Evolutionary conservation across 2,888 invertebrate species (phyloP).

Genomic region (Idaea straminata): DNA sequence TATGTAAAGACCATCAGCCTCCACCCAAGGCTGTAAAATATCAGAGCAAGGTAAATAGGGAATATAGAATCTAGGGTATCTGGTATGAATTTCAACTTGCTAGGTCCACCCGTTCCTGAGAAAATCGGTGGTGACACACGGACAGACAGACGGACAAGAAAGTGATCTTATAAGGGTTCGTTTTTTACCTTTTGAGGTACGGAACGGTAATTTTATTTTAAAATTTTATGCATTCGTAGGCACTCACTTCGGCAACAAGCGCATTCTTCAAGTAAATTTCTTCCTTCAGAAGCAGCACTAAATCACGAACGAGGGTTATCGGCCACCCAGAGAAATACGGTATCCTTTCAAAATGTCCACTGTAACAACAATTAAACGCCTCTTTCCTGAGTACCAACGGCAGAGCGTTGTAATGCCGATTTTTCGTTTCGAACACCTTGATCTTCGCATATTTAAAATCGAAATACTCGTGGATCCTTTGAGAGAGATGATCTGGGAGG

Average conservation of each 20-base stretch:
- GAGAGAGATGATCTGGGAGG: slow-evolving; percentile 31
- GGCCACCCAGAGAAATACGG: slow-evolving; percentile 42
- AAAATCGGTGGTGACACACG: no score
- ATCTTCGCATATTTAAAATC: slow-evolving; percentile 26
- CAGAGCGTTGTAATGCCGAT: slow-evolving; percentile 28
- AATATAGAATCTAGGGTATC: not conserved
- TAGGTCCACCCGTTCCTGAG: no score
- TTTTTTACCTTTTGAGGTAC: no score
- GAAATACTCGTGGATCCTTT: slow-evolving; percentile 31
- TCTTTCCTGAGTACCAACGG: slow-evolving; percentile 35
- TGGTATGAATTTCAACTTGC: no score
- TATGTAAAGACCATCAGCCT: slow-evolving; percentile 39
- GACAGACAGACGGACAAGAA: no score
- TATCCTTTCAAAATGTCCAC: slow-evolving; percentile 27
- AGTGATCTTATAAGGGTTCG: no score
- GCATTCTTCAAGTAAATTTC: slow-evolving; percentile 34
- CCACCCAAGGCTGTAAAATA: slow-evolving; percentile 28
- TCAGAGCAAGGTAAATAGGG: not conserved
- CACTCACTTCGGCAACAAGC: slow-evolving; percentile 36
- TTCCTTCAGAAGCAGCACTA: slow-evolving; percentile 30
- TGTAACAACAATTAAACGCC: slow-evolving; percentile 23
- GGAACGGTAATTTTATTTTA: no score
- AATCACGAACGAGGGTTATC: slow-evolving; percentile 23
- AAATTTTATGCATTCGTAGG: not conserved
- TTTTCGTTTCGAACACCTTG: slow-evolving; percentile 25